These are phyloP conservation scores for Aphidoletes aphidimyza DNA, from an alignment of 2,888 invertebrate genomes.

Conservation along the genomic window DNA sequence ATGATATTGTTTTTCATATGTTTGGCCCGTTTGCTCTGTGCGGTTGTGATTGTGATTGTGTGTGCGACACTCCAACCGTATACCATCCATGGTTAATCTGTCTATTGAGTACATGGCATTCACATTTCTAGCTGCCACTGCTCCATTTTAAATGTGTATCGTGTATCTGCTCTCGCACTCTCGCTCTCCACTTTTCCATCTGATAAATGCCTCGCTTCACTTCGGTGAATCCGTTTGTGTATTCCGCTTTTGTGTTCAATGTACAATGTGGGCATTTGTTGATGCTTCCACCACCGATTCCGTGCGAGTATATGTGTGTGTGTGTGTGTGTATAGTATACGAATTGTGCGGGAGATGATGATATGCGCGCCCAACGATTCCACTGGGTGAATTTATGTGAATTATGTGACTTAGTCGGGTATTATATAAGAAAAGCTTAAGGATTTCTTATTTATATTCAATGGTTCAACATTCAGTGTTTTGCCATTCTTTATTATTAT, in stretches of 20 bases:
- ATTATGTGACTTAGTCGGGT: slow-evolving; percentile 46
- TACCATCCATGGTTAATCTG: slow-evolving; percentile 23
- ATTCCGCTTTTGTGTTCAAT: neutral
- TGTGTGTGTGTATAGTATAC: too few species aligned
- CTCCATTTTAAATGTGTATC: slow-evolving; percentile 10
- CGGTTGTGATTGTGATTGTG: slow-evolving; percentile 21
- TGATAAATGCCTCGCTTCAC: slow-evolving; percentile 1
- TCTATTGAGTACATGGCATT: neutral
- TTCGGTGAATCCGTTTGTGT: slow-evolving; percentile 14
- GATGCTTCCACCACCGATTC: neutral
- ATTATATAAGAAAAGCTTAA: slow-evolving; percentile 53
- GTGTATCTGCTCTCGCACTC: too few species aligned
- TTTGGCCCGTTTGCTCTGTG: slow-evolving; percentile 13
- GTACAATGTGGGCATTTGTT: slow-evolving; percentile 28
- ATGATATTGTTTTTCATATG: slow-evolving; percentile 40
- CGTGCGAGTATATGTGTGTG: too few species aligned
- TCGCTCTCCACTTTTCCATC: neutral
- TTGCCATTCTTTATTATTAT: slow-evolving; percentile 23
- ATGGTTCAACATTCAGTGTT: slow-evolving; percentile 7
- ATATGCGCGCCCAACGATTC: slow-evolving; percentile 22
- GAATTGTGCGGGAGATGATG: neutral
- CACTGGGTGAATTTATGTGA: slow-evolving; percentile 52
- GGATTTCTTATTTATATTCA: slow-evolving; percentile 49
- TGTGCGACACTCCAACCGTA: slow-evolving; percentile 30
- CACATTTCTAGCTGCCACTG: neutral